Percentiles rank a stretch among this genome's conserved stretches.
These are phyloP conservation scores for Agonopterix heracliana DNA, from an alignment of 2,888 invertebrate species.

Conservation along the genomic window DNA sequence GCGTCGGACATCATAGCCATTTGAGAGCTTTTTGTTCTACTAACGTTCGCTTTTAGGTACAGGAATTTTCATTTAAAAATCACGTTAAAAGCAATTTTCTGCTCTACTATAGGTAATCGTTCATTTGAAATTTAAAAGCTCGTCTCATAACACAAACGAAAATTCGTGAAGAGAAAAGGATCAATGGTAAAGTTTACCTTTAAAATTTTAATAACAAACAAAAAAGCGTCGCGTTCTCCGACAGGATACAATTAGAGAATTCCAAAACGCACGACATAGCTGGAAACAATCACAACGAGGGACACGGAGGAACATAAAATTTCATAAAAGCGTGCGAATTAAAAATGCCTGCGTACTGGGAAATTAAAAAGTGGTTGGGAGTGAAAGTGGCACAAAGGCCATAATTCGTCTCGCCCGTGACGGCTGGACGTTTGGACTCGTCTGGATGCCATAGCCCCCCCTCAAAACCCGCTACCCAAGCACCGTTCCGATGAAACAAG, in stretches of 20 bases:
- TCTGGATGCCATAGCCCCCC: constrained; percentile 36
- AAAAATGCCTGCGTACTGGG: constrained; percentile 60
- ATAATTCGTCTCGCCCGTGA: constrained; percentile 65
- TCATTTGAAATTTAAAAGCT: too few species aligned
- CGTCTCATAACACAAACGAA: too few species aligned
- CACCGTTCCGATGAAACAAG: too few species aligned
- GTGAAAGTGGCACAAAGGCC: constrained; percentile 67
- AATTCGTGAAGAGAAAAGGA: neutral
- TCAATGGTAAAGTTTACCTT: neutral
- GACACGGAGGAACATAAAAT: constrained; percentile 52
- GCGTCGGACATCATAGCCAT: neutral
- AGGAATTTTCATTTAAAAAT: too few species aligned
- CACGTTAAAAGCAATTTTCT: too few species aligned
- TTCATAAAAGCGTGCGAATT: constrained; percentile 65
- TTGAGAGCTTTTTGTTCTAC: too few species aligned
- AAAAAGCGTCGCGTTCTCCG: constrained; percentile 5
- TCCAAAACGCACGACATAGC: constrained; percentile 27
- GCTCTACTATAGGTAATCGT: too few species aligned
- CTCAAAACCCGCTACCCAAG: neutral
- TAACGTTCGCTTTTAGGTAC: too few species aligned
- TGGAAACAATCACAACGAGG: constrained; percentile 43
- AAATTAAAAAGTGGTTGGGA: constrained; percentile 62
- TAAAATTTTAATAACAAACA: neutral
- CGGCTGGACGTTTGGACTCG: constrained; percentile 43
- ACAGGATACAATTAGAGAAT: constrained; percentile 43